Percentiles rank a stretch among this genome's conserved stretches.
These are phyloP conservation scores for Diphyllodes magnificus DNA, from an alignment of 2,113 vertebrate species.

Conservation along the genomic window DNA sequence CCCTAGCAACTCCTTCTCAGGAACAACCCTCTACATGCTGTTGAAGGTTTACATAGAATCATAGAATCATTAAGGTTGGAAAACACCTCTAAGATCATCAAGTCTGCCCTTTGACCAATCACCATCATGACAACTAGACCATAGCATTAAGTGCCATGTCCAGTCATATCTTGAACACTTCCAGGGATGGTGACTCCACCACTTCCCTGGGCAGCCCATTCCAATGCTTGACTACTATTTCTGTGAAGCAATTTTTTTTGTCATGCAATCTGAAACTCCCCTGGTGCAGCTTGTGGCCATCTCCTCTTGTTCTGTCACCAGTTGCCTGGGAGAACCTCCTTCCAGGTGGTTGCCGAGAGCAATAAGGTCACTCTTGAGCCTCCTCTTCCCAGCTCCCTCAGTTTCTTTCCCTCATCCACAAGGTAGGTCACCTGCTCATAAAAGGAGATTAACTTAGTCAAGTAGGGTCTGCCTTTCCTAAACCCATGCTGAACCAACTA, in stretches of 20 bases:
- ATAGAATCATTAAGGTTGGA: background rate
- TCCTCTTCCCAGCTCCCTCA: background rate
- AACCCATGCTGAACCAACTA: background rate
- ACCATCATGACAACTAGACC: background rate
- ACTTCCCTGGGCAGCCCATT: background rate
- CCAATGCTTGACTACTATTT: background rate
- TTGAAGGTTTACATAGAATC: background rate
- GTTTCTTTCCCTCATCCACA: background rate
- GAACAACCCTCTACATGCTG: background rate
- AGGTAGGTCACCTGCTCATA: background rate
- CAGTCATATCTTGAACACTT: background rate
- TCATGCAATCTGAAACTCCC: background rate
- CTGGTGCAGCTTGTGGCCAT: background rate
- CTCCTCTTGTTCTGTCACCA: background rate
- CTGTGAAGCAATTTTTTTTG: background rate
- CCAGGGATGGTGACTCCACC: background rate
- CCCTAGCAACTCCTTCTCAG: fast-evolving
- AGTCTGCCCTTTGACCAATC: background rate
- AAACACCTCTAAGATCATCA: background rate
- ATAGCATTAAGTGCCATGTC: background rate
- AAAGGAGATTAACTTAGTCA: fast-evolving
- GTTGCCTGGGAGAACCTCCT: background rate
- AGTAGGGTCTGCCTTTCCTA: background rate
- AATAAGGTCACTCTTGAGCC: too few species aligned
- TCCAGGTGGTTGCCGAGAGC: background rate